Conservation (phyloP, 2,113 vertebrate genomes). For the Ploceus nigricollis region DNA sequence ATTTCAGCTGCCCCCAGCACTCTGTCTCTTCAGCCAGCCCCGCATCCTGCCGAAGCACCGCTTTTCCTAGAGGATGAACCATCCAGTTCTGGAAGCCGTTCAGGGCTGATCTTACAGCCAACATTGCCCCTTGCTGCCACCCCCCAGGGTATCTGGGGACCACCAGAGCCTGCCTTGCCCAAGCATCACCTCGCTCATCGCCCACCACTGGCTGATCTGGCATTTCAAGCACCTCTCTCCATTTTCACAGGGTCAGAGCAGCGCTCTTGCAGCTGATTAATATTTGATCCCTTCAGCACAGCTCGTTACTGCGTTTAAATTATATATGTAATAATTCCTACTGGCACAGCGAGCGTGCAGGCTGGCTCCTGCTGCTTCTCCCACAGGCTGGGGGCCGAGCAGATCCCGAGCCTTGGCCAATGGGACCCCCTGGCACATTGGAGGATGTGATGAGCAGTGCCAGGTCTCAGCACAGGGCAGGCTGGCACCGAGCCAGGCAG, state of each 20-base stretch:
- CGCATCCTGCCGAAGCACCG: accelerated
- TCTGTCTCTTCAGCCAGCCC: neutral
- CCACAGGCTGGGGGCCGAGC: accelerated
- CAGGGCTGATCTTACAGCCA: neutral
- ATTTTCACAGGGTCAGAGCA: constrained; percentile 46
- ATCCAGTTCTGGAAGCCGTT: neutral
- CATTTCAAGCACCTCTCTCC: constrained; percentile 33
- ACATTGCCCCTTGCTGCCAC: neutral
- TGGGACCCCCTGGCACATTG: accelerated
- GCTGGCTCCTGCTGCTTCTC: neutral
- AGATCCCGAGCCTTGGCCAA: neutral
- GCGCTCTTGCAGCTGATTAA: constrained; percentile 55
- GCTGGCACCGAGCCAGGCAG: neutral
- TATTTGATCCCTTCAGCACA: constrained; percentile 72
- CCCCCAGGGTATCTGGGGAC: neutral
- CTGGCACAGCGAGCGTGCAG: neutral
- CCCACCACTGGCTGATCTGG: neutral
- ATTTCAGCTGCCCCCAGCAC: neutral
- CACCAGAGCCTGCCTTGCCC: neutral
- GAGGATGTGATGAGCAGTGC: accelerated
- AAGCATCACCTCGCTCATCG: accelerated
- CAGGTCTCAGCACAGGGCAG: neutral
- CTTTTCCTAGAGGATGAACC: neutral
- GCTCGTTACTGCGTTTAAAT: constrained; percentile 71
- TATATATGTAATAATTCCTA: constrained; percentile 53